Conservation (phyloP, 2,888 invertebrate genomes). For the Morinoia aosen region DNA sequence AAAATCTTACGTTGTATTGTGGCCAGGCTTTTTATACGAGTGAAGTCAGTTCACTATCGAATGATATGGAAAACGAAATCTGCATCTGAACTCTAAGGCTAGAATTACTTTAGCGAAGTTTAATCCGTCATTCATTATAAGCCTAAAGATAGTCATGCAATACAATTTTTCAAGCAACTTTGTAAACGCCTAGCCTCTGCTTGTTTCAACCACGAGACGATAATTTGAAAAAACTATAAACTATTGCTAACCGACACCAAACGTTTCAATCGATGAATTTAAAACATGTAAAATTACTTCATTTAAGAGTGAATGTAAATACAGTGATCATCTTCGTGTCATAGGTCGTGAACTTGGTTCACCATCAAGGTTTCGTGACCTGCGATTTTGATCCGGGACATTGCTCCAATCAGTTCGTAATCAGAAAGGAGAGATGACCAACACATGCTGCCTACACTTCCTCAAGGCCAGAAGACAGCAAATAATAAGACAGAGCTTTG, state of each 20-base stretch:
- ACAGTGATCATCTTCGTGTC: neutral
- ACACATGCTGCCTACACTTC: neutral
- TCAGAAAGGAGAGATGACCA: neutral
- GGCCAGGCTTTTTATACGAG: too few species aligned
- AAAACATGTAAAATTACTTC: neutral
- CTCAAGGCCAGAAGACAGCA: neutral
- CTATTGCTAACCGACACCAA: neutral
- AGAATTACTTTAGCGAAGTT: neutral
- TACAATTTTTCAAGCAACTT: neutral
- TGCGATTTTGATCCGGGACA: neutral
- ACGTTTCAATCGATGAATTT: neutral
- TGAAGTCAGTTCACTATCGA: too few species aligned
- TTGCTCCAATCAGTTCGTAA: neutral
- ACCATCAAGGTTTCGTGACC: neutral
- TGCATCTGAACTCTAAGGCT: neutral
- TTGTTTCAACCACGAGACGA: neutral
- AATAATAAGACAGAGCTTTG: neutral
- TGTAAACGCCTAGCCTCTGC: neutral
- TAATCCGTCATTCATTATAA: neutral
- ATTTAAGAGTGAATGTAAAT: neutral
- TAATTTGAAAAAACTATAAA: neutral
- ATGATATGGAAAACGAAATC: too few species aligned
- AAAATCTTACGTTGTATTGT: too few species aligned
- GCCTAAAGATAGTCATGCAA: neutral
- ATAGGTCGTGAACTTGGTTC: neutral